Conservation (phyloP, 2,888 invertebrate genomes). For the Trichacis sp. region DNA sequence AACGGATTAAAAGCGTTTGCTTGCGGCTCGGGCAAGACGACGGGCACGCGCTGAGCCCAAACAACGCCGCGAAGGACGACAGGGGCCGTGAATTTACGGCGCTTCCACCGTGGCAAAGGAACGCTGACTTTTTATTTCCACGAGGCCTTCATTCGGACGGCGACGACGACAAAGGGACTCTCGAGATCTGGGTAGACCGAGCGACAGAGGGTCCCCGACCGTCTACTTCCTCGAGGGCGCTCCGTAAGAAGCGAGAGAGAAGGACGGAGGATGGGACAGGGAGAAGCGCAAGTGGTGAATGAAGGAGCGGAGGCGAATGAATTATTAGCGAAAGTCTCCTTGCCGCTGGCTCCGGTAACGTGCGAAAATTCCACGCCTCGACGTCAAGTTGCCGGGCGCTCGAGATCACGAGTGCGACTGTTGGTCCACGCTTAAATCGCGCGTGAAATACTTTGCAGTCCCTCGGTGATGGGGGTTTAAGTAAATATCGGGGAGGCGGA, state of each 20-base stretch:
- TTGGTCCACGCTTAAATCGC: constrained; percentile 6
- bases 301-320: constrained; percentile 32
- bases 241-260: constrained; percentile 13
- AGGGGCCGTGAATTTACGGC: constrained; percentile 50
- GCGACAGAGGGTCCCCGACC: constrained; percentile 37
- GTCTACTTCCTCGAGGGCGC: constrained; percentile 21
- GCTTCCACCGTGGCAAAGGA: constrained; percentile 14
- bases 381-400: constrained; percentile 24
- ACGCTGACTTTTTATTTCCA: constrained; percentile 37
- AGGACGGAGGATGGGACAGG: no score
- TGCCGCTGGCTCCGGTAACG: constrained; percentile 14
- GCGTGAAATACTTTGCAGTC: neutral
- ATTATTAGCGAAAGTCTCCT: constrained; percentile 28
- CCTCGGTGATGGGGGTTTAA: no score
- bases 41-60: constrained; percentile 51
- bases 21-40: constrained; percentile 40
- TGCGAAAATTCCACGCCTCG: constrained; percentile 34
- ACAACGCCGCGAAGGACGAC: constrained; percentile 55
- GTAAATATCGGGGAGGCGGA: no score
- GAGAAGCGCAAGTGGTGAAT: constrained; percentile 17
- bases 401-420: constrained; percentile 8
- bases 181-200: constrained; percentile 40
- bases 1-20: constrained; percentile 60
- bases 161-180: constrained; percentile 45
- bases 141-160: constrained; percentile 38